Percentiles rank a stretch among this genome's conserved stretches.
phyloP scores from a whole-genome alignment of 1,140 invertebrate genomes.

The Drosophila bocqueti region DNA sequence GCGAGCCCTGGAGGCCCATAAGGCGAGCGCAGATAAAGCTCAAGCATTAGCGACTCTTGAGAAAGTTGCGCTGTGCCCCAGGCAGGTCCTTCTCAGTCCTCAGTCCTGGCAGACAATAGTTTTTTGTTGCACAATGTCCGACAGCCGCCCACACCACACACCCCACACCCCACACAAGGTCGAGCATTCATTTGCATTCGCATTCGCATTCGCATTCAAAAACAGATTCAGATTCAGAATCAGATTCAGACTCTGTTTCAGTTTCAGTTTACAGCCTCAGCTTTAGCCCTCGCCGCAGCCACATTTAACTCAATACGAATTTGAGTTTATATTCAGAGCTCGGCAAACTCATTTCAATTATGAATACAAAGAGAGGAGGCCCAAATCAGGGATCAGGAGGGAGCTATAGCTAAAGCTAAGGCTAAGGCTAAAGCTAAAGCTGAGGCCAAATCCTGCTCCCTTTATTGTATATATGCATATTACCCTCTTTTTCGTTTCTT shows the following conservation, averaged over 20 bases:
- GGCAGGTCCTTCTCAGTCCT: conserved; percentile 33
- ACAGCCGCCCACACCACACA: not conserved
- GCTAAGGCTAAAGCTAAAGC: not conserved
- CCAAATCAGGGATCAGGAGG: conserved; percentile 18
- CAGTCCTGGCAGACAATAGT: conserved; percentile 31
- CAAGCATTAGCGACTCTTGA: conserved; percentile 71
- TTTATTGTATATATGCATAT: conserved; percentile 48
- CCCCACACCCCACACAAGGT: conserved; percentile 28
- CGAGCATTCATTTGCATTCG: conserved; percentile 67
- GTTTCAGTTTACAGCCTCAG: not conserved
- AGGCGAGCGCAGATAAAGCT: conserved; percentile 71
- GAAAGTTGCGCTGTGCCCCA: conserved; percentile 67
- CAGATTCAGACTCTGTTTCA: not conserved
- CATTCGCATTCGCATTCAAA: conserved; percentile 46
- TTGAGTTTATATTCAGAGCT: conserved; percentile 26
- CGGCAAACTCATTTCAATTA: conserved; percentile 44
- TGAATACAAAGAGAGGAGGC: conserved; percentile 30
- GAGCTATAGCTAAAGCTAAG: not conserved
- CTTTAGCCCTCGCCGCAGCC: not conserved
- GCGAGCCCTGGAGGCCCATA: conserved; percentile 68
- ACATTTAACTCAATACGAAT: conserved; percentile 30
- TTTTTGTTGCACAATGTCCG: conserved; percentile 32
- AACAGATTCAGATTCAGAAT: conserved; percentile 21
- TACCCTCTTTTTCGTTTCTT: conserved; percentile 14
- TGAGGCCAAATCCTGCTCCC: conserved; percentile 29